phyloP scores from a whole-genome alignment of 2,888 invertebrate genomes.

The Apodemia mormo region DNA sequence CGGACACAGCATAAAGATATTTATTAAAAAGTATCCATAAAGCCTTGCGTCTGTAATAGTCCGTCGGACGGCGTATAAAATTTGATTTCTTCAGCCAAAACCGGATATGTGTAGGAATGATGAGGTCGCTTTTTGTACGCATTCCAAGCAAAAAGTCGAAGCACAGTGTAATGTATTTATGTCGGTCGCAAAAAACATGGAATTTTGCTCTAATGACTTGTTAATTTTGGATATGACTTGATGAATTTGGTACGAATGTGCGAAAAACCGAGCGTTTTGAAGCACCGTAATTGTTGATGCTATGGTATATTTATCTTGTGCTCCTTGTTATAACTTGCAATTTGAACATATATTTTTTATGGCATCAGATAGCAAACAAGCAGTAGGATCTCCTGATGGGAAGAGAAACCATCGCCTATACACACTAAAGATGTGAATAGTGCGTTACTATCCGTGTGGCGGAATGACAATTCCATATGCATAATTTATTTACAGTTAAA shows the following conservation, averaged over 20 bases:
- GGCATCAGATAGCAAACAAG: too few species aligned
- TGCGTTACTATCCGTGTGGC: too few species aligned
- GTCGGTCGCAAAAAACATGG: slow-evolving; percentile 66
- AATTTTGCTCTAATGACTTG: slow-evolving; percentile 73
- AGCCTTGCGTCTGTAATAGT: slow-evolving; percentile 7
- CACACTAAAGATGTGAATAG: too few species aligned
- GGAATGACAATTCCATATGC: too few species aligned
- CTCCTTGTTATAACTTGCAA: too few species aligned
- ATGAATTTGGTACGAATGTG: slow-evolving; percentile 62
- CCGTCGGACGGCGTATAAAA: slow-evolving; percentile 43
- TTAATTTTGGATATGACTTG: slow-evolving; percentile 66
- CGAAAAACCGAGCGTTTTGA: slow-evolving; percentile 47
- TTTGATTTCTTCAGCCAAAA: slow-evolving; percentile 53
- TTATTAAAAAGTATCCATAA: slow-evolving; percentile 8
- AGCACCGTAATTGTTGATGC: slow-evolving; percentile 24
- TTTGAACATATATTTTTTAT: too few species aligned
- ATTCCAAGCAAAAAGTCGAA: slow-evolving; percentile 74
- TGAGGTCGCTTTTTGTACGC: slow-evolving; percentile 68
- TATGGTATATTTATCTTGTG: not conserved
- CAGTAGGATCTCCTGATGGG: too few species aligned
- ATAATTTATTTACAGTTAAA: too few species aligned
- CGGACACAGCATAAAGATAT: not conserved
- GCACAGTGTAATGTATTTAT: slow-evolving; percentile 63
- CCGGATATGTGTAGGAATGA: slow-evolving; percentile 62
- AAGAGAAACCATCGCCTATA: too few species aligned